Percentiles rank a stretch among this genome's conserved stretches.
Conservation (phyloP, 1,140 invertebrate genomes). For the Mesaphorura yosii region DNA sequence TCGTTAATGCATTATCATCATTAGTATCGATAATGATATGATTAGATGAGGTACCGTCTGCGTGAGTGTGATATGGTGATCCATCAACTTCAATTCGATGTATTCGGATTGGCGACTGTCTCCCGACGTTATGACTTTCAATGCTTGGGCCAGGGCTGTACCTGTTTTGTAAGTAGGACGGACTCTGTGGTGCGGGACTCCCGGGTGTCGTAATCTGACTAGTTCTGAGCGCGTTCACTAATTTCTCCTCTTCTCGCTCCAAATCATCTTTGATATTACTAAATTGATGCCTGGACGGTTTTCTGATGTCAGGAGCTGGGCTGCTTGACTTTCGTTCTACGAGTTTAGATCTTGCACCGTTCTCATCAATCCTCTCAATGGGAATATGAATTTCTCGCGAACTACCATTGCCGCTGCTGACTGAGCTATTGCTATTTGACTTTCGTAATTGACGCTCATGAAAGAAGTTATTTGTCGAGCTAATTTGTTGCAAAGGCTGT, state of each 20-base stretch:
- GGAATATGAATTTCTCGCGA: slow-evolving; percentile 17
- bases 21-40: no score
- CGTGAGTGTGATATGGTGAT: not conserved
- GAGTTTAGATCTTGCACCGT: not conserved
- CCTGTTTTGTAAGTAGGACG: no score
- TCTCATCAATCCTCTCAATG: slow-evolving; percentile 11
- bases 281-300: no score
- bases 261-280: slow-evolving; percentile 46
- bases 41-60: not conserved
- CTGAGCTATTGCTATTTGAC: not conserved
- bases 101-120: no score
- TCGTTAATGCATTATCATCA: not conserved
- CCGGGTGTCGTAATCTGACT: slow-evolving; percentile 36
- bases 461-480: no score
- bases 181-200: slow-evolving; percentile 4
- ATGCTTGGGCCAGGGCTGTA: no score
- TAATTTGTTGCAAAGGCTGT: no score
- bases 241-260: slow-evolving; percentile 61
- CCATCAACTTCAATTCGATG: no score
- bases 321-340: no score
- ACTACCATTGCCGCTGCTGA: not conserved
- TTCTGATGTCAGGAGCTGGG: no score
- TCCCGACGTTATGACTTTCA: no score
- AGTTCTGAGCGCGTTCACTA: slow-evolving; percentile 64
- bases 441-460: not conserved